Evolutionary conservation across 2,113 vertebrate species (phyloP).

Genomic region (Rallus limicola): DNA sequence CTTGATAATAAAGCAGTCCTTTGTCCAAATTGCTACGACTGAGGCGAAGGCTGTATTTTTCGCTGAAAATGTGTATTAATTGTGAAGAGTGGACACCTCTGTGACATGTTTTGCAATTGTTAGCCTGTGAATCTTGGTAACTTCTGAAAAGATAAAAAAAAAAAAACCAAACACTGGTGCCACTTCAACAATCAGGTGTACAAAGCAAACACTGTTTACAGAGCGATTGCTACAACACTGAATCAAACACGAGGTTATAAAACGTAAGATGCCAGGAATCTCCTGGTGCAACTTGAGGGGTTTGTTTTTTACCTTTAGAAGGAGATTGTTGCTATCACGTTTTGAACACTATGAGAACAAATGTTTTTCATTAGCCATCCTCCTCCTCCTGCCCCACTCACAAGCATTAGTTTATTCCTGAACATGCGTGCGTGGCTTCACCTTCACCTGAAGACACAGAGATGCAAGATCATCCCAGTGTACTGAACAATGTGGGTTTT

Average conservation of each 20-base stretch:
- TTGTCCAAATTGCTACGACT: neutral
- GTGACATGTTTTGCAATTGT: neutral
- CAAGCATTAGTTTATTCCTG: neutral
- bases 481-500: neutral
- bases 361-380: neutral
- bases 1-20: neutral
- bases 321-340: neutral
- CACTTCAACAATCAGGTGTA: neutral
- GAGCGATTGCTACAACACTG: neutral
- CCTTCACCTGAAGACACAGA: neutral
- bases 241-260: neutral
- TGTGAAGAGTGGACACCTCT: neutral
- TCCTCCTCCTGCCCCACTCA: neutral
- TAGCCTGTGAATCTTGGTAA: neutral
- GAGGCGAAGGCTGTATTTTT: neutral
- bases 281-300: neutral
- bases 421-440: neutral
- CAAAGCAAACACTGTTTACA: neutral
- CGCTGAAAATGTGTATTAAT: neutral
- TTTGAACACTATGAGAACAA: neutral
- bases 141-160: neutral
- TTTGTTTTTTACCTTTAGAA: neutral
- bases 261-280: neutral
- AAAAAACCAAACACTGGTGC: neutral
- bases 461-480: neutral